Evolutionary conservation across 1,140 invertebrate species (phyloP).

Genomic region (Zaprionus africanus): DNA sequence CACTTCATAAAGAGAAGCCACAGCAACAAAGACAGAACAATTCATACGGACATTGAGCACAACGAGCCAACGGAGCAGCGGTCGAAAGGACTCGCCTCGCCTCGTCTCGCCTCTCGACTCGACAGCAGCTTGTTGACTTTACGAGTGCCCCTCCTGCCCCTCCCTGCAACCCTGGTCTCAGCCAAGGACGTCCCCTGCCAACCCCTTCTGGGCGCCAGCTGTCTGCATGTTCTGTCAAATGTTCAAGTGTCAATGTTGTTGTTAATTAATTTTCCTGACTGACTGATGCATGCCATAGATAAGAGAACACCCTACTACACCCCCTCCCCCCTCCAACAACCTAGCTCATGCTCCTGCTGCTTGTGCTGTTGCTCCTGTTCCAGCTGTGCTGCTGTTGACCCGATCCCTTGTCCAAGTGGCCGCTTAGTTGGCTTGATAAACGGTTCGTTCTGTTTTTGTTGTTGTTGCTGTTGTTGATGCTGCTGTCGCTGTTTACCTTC

Average conservation of each 20-base stretch:
- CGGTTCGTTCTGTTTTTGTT: conserved; percentile 39
- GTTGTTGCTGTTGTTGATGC: conserved; percentile 34
- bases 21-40: conserved; percentile 60
- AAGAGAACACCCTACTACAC: conserved; percentile 37
- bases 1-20: conserved; percentile 43
- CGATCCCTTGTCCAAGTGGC: conserved; percentile 29
- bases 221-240: conserved; percentile 71
- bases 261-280: conserved; percentile 80
- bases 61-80: conserved; percentile 49
- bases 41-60: conserved; percentile 22
- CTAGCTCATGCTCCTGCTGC: not conserved
- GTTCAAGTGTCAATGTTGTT: conserved; percentile 81
- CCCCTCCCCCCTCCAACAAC: no score
- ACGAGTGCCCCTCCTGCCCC: conserved; percentile 34
- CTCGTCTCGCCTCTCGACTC: conserved; percentile 43
- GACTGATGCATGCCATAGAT: conserved; percentile 80
- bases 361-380: not conserved
- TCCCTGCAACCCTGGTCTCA: no score
- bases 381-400: conserved; percentile 15
- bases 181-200: not conserved
- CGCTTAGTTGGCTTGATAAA: conserved; percentile 47
- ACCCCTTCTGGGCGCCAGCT: conserved; percentile 19
- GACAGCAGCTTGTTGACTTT: conserved; percentile 76
- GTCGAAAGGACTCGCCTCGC: conserved; percentile 53
- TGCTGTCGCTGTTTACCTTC: conserved; percentile 35